phyloP scores from a whole-genome alignment of 2,888 invertebrate species.

The Polyommatus iphigenia region DNA sequence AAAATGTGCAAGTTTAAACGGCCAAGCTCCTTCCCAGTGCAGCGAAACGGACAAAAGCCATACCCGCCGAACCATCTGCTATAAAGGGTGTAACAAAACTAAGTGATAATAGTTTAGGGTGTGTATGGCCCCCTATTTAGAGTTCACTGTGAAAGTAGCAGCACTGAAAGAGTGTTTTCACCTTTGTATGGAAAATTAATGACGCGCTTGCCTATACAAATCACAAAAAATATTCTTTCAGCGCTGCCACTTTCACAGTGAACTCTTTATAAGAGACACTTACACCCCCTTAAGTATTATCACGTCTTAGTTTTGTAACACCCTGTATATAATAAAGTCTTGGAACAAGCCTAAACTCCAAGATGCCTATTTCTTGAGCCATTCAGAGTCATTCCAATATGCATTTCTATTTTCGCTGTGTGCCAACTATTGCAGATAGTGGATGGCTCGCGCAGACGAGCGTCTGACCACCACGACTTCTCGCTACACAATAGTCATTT shows the following conservation, averaged over 20 bases:
- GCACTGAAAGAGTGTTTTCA: too few species aligned
- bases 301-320: too few species aligned
- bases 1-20: slow-evolving; percentile 44
- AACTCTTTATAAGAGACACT: too few species aligned
- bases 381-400: slow-evolving; percentile 13
- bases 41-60: slow-evolving; percentile 56
- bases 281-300: too few species aligned
- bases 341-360: slow-evolving; percentile 36
- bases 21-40: slow-evolving; percentile 73
- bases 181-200: too few species aligned
- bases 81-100: too few species aligned
- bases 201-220: too few species aligned
- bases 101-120: too few species aligned
- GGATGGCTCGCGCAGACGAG: neutral
- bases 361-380: slow-evolving; percentile 15
- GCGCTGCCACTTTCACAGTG: too few species aligned
- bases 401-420: slow-evolving; percentile 8
- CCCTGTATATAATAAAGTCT: slow-evolving; percentile 30
- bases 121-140: too few species aligned
- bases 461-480: neutral
- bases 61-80: slow-evolving; percentile 36
- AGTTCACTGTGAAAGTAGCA: too few species aligned
- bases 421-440: slow-evolving; percentile 14
- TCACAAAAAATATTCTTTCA: too few species aligned
- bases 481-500: neutral